phyloP scores from a whole-genome alignment of 2,113 vertebrate genomes.

The Leptodactylus fuscus region DNA sequence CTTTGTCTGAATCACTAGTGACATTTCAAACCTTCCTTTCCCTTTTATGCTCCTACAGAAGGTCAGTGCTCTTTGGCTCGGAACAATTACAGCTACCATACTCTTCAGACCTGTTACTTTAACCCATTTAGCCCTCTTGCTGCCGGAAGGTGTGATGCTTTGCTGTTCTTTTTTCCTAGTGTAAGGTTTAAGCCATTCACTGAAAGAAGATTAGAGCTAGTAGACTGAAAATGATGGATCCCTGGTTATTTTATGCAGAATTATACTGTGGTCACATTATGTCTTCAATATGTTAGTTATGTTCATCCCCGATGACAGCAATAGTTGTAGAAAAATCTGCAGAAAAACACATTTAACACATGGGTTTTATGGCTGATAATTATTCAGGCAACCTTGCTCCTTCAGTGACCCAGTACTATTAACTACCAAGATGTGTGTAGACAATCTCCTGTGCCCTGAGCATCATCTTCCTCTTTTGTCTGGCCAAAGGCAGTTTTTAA shows the following conservation, averaged over 20 bases:
- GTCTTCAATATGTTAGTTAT: background rate
- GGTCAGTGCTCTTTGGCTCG: slow-evolving; percentile 70
- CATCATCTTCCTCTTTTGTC: no score
- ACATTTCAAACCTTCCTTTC: slow-evolving; percentile 74
- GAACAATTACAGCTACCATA: slow-evolving; percentile 70
- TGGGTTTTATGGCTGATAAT: no score
- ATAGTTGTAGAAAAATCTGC: no score
- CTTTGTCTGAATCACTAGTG: slow-evolving; percentile 80
- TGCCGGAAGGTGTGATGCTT: slow-evolving; percentile 31
- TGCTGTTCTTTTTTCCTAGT: slow-evolving; percentile 23
- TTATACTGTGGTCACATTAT: background rate
- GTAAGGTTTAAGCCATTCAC: slow-evolving; percentile 31
- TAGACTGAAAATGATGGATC: background rate
- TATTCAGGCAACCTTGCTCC: no score
- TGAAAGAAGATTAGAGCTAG: slow-evolving; percentile 13
- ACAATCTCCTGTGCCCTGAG: no score
- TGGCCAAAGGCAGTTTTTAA: no score
- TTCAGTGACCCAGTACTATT: no score
- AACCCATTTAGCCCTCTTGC: slow-evolving; percentile 45
- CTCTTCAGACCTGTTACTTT: slow-evolving; percentile 53
- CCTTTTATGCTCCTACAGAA: slow-evolving; percentile 72
- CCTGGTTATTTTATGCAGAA: background rate
- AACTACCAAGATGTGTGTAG: no score
- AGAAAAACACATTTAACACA: no score
- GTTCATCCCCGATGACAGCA: no score